Percentiles rank a stretch among this genome's conserved stretches.
These are phyloP conservation scores for Apamea anceps DNA, from an alignment of 2,888 invertebrate species.

Conservation along the genomic window DNA sequence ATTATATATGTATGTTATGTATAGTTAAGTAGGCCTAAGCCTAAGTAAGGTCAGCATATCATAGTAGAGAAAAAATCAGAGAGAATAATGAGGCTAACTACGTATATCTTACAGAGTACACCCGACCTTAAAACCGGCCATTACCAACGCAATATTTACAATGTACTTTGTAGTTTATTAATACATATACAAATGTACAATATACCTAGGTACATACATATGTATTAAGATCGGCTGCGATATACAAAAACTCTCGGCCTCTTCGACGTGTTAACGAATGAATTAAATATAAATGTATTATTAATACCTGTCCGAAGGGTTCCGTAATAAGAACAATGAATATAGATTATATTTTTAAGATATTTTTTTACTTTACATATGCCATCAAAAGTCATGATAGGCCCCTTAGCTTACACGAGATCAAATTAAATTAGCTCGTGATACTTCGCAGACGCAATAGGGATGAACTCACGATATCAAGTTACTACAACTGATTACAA, in stretches of 20 bases:
- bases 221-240: slow-evolving; percentile 32
- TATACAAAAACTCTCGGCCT: slow-evolving; percentile 59
- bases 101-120: slow-evolving; percentile 19
- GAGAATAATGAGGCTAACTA: background rate
- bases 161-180: slow-evolving; percentile 36
- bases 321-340: slow-evolving; percentile 37
- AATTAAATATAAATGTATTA: slow-evolving; percentile 34
- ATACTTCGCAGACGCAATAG: background rate
- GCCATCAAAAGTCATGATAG: too few relatives aligned
- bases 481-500: background rate
- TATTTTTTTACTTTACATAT: background rate
- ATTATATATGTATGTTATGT: background rate
- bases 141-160: slow-evolving; percentile 44
- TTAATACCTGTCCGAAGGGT: slow-evolving; percentile 43
- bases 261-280: slow-evolving; percentile 53
- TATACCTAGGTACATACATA: slow-evolving; percentile 13
- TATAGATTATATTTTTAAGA: background rate
- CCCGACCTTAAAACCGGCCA: slow-evolving; percentile 8
- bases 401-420: background rate
- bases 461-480: too few relatives aligned
- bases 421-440: background rate
- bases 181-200: background rate
- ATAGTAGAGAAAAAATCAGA: background rate
- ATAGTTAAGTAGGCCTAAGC: background rate
- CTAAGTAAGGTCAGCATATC: background rate